phyloP scores from a whole-genome alignment of 2,888 invertebrate genomes.

The Drosophila prostipennis region DNA sequence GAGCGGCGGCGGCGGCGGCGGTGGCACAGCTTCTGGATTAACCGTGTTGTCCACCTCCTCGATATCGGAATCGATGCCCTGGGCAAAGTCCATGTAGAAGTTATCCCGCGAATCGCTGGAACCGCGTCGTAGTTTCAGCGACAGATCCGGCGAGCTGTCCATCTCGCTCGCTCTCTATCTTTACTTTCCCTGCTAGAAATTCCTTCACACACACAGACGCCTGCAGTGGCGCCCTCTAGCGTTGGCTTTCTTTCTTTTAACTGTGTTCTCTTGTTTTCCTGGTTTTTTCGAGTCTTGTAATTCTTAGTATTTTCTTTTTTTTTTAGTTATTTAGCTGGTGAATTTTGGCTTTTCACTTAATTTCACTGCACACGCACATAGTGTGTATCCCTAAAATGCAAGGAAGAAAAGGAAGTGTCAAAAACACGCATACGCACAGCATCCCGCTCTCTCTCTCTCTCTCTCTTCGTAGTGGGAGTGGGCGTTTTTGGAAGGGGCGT shows the following conservation, averaged over 20 bases:
- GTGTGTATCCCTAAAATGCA: slow-evolving; percentile 78
- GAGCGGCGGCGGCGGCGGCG: slow-evolving; percentile 56
- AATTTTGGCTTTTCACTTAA: slow-evolving; percentile 56
- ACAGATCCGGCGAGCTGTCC: slow-evolving; percentile 94
- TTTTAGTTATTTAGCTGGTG: slow-evolving; percentile 30
- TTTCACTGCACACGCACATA: slow-evolving; percentile 63
- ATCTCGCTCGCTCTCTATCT: slow-evolving; percentile 55
- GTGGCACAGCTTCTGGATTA: slow-evolving; percentile 38
- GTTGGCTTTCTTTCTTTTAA: not conserved
- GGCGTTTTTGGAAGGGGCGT: slow-evolving; percentile 59
- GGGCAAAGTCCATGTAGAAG: slow-evolving; percentile 95
- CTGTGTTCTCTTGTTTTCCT: too few species aligned
- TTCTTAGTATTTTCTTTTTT: slow-evolving; percentile 13
- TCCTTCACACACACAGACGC: slow-evolving; percentile 26
- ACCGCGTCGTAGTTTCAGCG: slow-evolving; percentile 92
- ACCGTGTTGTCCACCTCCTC: slow-evolving; percentile 92
- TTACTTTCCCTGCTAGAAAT: slow-evolving; percentile 21
- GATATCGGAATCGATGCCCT: slow-evolving; percentile 95
- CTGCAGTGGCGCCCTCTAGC: slow-evolving; percentile 5
- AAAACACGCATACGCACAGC: slow-evolving; percentile 44
- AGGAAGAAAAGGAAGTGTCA: slow-evolving; percentile 51
- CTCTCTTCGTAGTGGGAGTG: slow-evolving; percentile 38
- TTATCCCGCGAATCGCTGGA: slow-evolving; percentile 95
- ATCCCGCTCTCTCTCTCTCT: slow-evolving; percentile 16
- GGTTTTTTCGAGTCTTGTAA: slow-evolving; percentile 15